Evolutionary conservation across 2,797 vertebrate genomes (phyloP).

Genomic region (Halcyon leucocephala): DNA sequence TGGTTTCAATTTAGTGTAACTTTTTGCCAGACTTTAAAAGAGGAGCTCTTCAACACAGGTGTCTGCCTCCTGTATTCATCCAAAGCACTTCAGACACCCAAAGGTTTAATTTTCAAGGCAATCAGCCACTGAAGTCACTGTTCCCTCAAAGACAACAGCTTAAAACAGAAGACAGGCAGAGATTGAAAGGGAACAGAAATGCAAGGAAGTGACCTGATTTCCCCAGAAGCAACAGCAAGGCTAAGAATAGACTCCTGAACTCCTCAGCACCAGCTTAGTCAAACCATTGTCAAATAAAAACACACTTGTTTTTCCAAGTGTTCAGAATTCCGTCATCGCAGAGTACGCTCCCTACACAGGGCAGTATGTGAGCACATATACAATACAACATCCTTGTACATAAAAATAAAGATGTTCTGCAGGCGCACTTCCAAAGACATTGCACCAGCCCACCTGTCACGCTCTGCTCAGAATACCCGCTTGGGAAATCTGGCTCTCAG

Average conservation of each 20-base stretch:
- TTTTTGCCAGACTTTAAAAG: background rate
- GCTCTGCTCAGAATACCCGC: background rate
- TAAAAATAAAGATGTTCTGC: background rate
- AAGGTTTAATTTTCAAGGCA: background rate
- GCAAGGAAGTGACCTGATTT: background rate
- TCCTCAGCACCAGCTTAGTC: background rate
- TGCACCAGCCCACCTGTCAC: background rate
- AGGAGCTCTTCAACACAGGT: background rate
- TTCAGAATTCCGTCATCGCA: fast-evolving
- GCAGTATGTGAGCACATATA: background rate
- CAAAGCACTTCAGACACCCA: background rate
- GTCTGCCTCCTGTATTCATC: background rate
- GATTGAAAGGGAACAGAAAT: background rate
- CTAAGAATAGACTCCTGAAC: constrained; percentile 3
- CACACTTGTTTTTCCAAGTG: background rate
- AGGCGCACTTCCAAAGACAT: background rate
- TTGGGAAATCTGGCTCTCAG: background rate
- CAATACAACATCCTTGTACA: background rate
- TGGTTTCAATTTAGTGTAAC: background rate
- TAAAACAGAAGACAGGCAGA: background rate
- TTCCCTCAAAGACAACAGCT: background rate
- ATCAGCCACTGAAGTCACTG: background rate
- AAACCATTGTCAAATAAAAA: background rate
- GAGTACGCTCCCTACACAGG: background rate
- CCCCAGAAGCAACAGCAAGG: background rate